Percentiles rank a stretch among this genome's conserved stretches.
Evolutionary conservation across 2,888 invertebrate genomes (phyloP).

Genomic region (Hemaris fuciformis): DNA sequence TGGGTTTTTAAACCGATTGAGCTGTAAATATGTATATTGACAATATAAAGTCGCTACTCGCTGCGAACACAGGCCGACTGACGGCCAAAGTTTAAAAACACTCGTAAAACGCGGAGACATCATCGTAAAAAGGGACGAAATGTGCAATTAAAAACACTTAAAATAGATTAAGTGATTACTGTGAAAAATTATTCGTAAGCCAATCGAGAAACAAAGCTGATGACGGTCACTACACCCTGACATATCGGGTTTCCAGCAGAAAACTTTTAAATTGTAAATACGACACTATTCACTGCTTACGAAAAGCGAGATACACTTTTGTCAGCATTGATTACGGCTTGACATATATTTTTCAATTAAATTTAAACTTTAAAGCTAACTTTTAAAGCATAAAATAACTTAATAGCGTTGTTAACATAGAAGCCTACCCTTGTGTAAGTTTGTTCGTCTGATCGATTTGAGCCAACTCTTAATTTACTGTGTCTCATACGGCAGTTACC

Average conservation of each 20-base stretch:
- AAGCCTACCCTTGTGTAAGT: slow-evolving; percentile 22
- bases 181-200: slow-evolving; percentile 39
- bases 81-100: slow-evolving; percentile 36
- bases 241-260: slow-evolving; percentile 12
- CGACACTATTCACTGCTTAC: neutral
- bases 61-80: slow-evolving; percentile 20
- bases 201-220: slow-evolving; percentile 34
- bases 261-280: slow-evolving; percentile 2
- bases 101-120: slow-evolving; percentile 47
- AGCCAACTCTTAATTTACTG: slow-evolving; percentile 36
- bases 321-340: neutral
- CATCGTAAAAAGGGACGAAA: slow-evolving; percentile 48
- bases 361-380: neutral
- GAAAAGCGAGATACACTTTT: neutral
- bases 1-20: slow-evolving; percentile 35
- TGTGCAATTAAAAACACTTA: slow-evolving; percentile 64
- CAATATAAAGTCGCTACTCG: slow-evolving; percentile 32
- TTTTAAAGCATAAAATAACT: neutral
- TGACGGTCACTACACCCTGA: slow-evolving; percentile 32
- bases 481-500: slow-evolving; percentile 35
- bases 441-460: slow-evolving; percentile 48
- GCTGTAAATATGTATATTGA: slow-evolving; percentile 37
- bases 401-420: neutral
- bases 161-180: slow-evolving; percentile 66
- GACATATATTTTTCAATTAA: slow-evolving; percentile 18